Base-by-base conservation (phyloP, 1,140 invertebrate species). In the Calliphora vicina region DNA sequence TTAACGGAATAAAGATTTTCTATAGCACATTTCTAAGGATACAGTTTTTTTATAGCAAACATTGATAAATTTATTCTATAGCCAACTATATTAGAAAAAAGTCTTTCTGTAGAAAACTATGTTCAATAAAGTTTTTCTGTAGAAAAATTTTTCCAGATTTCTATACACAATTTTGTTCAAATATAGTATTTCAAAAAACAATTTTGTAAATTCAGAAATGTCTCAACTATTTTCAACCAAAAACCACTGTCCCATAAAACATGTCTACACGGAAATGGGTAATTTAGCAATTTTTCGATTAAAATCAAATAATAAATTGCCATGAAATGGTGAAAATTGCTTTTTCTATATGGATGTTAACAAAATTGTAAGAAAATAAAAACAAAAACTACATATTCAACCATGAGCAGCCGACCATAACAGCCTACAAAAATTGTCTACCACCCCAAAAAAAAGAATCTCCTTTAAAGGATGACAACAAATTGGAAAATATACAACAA, bases 221-320 rank as follows among this genome's bases (percentile, higher is more conserved):
- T n/a, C n/a, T n/a, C n/a, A n/a, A n/a, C 1, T 50, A 13, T 50
- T 12, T 50, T 12, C 45, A 50, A 50, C 2, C 9, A 2, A 0
- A 43, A 78, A 43, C 42, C 74, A 42, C 17, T 78, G 35, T 20
- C 2, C 72, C 74, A 23, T 43, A 78, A 27, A 78, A 23, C 35
- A 43, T 78, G 5, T 43, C 23, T 43, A 78, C n/a, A 12, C n/a
- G 74, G 74, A 78, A 78, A 78, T 78, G 74, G 74, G 74, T 78
- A 78, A 78, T 78, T 78, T 78, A 78, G 74, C 74, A 78, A 78
- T 78, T 78, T 78, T 78, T 78, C 74, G 74, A 78, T 78, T 78
- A 78, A 78, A 78, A 78, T 78, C 74, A 78, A 78, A 78, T 78
- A 78, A 78, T 78, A 43, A 78, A 78, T 78, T 42, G 74, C 74